phyloP scores from a whole-genome alignment of 2,797 vertebrate species.

The Xenentodon cancila region DNA sequence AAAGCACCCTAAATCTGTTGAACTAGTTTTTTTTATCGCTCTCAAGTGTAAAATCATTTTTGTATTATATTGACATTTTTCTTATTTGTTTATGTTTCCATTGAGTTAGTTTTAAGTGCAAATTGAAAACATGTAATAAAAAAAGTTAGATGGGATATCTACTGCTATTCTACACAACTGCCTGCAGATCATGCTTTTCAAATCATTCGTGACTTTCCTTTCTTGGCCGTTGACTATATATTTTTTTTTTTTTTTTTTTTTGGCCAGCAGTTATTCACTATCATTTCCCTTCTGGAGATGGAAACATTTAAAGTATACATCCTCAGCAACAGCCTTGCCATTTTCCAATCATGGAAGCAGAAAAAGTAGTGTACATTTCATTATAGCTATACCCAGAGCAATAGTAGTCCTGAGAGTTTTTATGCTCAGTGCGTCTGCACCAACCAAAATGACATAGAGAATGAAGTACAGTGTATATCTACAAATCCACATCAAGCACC shows the following conservation, averaged over 20 bases:
- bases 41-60: too few species aligned
- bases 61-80: too few species aligned
- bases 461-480: neutral
- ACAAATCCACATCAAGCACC: conserved; percentile 5
- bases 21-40: too few species aligned
- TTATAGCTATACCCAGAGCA: conserved; percentile 24
- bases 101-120: too few species aligned
- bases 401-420: conserved; percentile 10
- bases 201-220: conserved; percentile 13
- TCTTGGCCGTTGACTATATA: conserved; percentile 2
- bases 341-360: conserved; percentile 8
- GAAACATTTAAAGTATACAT: conserved; percentile 34
- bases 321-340: conserved; percentile 27
- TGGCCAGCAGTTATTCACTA: conserved; percentile 10
- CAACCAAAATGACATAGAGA: neutral
- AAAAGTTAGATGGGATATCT: too few species aligned
- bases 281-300: conserved; percentile 21
- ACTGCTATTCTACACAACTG: too few species aligned
- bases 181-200: neutral
- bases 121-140: too few species aligned
- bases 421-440: conserved; percentile 6
- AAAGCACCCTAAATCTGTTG: too few species aligned
- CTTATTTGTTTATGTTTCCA: too few species aligned
- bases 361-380: conserved; percentile 23
- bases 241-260: conserved; percentile 4